Percentiles rank a stretch among this genome's conserved stretches.
Conservation (phyloP, 2,888 invertebrate species). For the Ellobium chinense region DNA sequence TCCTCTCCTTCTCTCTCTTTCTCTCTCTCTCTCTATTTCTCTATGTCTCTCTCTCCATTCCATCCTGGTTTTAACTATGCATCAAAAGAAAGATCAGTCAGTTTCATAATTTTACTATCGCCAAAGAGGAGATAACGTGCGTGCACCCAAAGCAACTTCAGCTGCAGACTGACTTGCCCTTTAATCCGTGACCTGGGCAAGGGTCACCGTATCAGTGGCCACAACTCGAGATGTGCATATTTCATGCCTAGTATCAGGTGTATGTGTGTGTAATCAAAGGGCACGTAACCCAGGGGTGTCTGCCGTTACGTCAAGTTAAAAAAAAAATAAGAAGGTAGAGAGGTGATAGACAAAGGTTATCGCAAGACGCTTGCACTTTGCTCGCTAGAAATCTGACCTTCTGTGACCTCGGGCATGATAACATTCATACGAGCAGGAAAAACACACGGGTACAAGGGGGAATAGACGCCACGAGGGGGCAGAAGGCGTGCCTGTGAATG, state of each 20-base stretch:
- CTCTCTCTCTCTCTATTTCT: too few species aligned
- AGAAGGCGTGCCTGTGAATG: too few species aligned
- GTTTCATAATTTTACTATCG: too few species aligned
- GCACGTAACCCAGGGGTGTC: background rate
- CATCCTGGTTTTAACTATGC: too few species aligned
- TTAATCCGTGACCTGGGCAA: background rate
- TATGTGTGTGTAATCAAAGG: slow-evolving; percentile 5
- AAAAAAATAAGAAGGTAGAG: background rate
- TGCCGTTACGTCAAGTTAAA: background rate
- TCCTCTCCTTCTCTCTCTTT: too few species aligned
- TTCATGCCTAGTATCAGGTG: slow-evolving; percentile 17
- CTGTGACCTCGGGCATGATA: slow-evolving; percentile 11
- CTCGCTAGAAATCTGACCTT: slow-evolving; percentile 27
- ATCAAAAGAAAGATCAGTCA: too few species aligned
- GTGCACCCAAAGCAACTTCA: too few species aligned
- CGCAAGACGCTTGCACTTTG: slow-evolving; percentile 6
- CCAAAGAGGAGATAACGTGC: too few species aligned
- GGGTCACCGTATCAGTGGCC: background rate
- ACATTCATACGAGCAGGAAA: background rate
- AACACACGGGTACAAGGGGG: too few species aligned
- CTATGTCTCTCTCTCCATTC: too few species aligned
- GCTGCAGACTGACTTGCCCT: background rate
- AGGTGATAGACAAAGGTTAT: slow-evolving; percentile 21
- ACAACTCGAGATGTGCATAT: background rate
- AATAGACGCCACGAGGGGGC: too few species aligned